Evolutionary conservation across 2,797 vertebrate genomes (phyloP).

Genomic region (Paramormyrops hopkinsi): DNA sequence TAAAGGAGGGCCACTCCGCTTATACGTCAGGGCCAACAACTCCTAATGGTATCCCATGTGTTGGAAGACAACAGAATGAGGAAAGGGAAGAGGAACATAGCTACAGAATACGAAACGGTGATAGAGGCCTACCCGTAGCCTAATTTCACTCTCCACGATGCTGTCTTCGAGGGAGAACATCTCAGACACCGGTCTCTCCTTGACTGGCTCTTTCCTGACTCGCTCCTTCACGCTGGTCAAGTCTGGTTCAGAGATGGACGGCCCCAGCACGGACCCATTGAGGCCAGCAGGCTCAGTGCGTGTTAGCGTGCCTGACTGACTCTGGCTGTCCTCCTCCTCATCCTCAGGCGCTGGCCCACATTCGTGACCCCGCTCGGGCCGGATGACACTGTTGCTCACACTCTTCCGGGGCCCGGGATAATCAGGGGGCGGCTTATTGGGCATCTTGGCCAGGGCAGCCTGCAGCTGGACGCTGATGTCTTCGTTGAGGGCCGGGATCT

Average conservation of each 20-base stretch:
- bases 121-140: slow-evolving; percentile 74
- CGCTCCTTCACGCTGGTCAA: slow-evolving; percentile 92
- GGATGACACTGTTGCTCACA: slow-evolving; percentile 65
- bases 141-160: slow-evolving; percentile 92
- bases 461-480: slow-evolving; percentile 84
- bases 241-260: slow-evolving; percentile 91
- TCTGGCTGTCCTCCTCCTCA: slow-evolving; percentile 57
- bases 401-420: slow-evolving; percentile 85
- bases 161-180: slow-evolving; percentile 95
- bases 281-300: slow-evolving; percentile 69
- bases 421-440: slow-evolving; percentile 90
- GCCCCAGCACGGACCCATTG: slow-evolving; percentile 76
- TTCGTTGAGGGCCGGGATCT: slow-evolving; percentile 71
- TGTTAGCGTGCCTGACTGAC: slow-evolving; percentile 63
- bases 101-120: neutral
- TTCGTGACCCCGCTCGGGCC: slow-evolving; percentile 48
- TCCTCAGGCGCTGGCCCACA: slow-evolving; percentile 53
- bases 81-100: neutral
- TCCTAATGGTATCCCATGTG: neutral
- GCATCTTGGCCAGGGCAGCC: slow-evolving; percentile 87
- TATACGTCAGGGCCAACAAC: neutral
- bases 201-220: slow-evolving; percentile 86
- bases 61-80: neutral
- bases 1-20: neutral
- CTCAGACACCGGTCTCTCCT: slow-evolving; percentile 92